Conservation (phyloP, 2,113 vertebrate species). For the Leucosticte australis region DNA sequence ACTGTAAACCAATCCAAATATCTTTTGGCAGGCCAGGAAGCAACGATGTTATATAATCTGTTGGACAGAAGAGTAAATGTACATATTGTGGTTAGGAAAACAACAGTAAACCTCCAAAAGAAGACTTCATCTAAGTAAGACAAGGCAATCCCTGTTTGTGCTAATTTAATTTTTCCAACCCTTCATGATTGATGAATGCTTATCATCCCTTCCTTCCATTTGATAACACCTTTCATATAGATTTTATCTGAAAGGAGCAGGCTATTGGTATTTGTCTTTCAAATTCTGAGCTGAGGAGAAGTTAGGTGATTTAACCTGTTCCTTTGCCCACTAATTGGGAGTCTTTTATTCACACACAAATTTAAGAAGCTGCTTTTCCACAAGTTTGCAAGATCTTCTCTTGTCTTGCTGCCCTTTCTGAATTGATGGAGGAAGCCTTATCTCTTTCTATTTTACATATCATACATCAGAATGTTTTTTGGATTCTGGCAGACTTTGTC, state of each 20-base stretch:
- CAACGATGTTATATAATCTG: conserved; percentile 91
- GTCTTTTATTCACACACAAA: not conserved
- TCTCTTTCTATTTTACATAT: not conserved
- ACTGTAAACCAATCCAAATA: conserved; percentile 89
- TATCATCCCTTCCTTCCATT: not conserved
- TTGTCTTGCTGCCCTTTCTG: not conserved
- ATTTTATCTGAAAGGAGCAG: not conserved
- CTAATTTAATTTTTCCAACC: not conserved
- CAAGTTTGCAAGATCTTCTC: not conserved
- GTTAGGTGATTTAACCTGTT: not conserved
- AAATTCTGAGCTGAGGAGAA: not conserved
- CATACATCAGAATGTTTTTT: not conserved
- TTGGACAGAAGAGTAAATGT: conserved; percentile 20
- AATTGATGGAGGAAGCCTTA: not conserved
- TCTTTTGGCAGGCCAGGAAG: conserved; percentile 67
- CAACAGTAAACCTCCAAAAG: not conserved
- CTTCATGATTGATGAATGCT: not conserved
- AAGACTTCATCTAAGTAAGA: not conserved
- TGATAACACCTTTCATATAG: not conserved
- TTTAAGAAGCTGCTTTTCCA: not conserved
- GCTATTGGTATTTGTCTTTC: not conserved
- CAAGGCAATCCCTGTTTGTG: not conserved
- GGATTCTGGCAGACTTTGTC: not conserved
- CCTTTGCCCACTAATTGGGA: not conserved
- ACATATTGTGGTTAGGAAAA: not conserved